Conservation (phyloP, 2,888 invertebrate species). For the Myopa tessellatipennis region DNA sequence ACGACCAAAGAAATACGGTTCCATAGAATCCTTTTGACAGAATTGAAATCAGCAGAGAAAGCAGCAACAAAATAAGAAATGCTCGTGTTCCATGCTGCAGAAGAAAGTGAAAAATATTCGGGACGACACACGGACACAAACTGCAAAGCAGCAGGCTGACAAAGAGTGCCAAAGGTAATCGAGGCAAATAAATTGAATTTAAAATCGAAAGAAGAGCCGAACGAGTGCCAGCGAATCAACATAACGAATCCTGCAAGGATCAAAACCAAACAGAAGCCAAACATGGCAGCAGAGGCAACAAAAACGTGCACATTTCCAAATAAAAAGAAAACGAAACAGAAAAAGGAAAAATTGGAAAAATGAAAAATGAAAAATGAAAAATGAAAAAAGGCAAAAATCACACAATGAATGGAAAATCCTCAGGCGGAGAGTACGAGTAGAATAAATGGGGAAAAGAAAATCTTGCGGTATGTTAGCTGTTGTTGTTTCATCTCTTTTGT, state of each 20-base stretch:
- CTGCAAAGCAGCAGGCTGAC: not conserved
- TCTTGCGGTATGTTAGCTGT: constrained; percentile 17
- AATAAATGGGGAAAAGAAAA: constrained; percentile 18
- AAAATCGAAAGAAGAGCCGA: constrained; percentile 6
- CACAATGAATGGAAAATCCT: not conserved
- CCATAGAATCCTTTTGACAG: not conserved
- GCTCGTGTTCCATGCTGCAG: not conserved
- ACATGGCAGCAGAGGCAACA: not conserved
- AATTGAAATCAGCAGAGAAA: not conserved
- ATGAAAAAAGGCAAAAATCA: constrained; percentile 2
- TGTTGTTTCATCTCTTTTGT: not conserved
- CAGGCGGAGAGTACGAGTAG: not conserved
- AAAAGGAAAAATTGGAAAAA: constrained; percentile 1
- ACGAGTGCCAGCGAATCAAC: constrained; percentile 13
- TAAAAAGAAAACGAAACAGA: constrained; percentile 1
- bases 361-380: not conserved
- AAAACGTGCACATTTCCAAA: not conserved
- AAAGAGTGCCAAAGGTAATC: constrained; percentile 16
- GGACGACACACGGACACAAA: not conserved
- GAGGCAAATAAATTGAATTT: constrained; percentile 35
- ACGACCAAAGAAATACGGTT: not conserved
- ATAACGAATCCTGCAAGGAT: not conserved
- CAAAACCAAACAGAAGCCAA: not conserved
- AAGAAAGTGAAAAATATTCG: not conserved
- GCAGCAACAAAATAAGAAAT: constrained; percentile 4